phyloP scores from a whole-genome alignment of 2,888 invertebrate genomes.

The Sclerodermus sp. region DNA sequence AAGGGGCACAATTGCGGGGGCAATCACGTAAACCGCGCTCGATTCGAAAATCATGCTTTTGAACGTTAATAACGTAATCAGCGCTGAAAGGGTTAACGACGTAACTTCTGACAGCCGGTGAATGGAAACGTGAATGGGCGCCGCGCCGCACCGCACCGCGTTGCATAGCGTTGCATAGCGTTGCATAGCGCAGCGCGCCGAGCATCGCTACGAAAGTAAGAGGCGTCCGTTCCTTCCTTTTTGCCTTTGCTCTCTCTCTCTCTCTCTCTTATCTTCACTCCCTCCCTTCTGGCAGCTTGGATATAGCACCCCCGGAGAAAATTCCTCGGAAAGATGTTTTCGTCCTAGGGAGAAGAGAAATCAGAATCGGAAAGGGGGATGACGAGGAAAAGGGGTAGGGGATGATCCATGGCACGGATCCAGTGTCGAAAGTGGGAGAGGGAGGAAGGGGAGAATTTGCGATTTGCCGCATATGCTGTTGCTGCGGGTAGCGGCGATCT shows the following conservation, averaged over 20 bases:
- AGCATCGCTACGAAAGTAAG: constrained; percentile 40
- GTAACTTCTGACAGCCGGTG: constrained; percentile 37
- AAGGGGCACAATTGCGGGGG: not conserved
- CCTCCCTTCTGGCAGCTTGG: too few species aligned
- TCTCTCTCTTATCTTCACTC: constrained; percentile 5
- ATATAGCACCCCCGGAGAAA: too few species aligned
- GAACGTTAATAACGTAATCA: constrained; percentile 32
- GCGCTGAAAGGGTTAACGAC: constrained; percentile 31
- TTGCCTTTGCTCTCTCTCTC: too few species aligned
- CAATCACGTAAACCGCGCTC: not conserved
- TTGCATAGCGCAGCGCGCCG: constrained; percentile 24
- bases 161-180: too few species aligned
- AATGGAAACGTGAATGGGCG: constrained; percentile 52
- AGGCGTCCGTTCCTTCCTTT: constrained; percentile 35
- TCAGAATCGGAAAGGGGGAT: not conserved
- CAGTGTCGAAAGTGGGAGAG: constrained; percentile 20
- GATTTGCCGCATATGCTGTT: not conserved
- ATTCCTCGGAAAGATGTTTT: too few species aligned
- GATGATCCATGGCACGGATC: not conserved
- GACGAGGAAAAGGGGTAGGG: not conserved
- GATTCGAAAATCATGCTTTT: constrained; percentile 12
- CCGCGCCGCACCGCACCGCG: constrained; percentile 27
- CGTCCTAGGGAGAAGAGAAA: not conserved
- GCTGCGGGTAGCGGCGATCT: too few species aligned
- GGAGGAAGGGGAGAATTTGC: not conserved